These are phyloP conservation scores for Caenorhabditis elegans DNA, from an alignment of 1,140 invertebrate genomes.

Conservation along the genomic window DNA sequence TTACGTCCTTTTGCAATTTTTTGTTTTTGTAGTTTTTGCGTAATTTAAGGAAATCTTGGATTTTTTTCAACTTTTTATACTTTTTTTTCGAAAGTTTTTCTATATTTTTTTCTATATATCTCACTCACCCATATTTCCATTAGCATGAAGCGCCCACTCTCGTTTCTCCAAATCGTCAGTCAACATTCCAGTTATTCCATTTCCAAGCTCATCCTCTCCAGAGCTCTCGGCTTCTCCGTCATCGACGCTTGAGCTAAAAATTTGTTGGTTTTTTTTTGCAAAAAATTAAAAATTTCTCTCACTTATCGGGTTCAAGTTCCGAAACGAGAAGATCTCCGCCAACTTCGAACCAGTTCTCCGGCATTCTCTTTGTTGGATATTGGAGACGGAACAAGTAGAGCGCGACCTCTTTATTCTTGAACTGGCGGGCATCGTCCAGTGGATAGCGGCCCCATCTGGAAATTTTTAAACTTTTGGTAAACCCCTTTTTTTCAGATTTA, in stretches of 20 bases:
- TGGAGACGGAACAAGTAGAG: not conserved
- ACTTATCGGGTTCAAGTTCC: not conserved
- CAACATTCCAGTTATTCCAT: constrained; percentile 14
- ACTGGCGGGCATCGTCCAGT: constrained; percentile 61
- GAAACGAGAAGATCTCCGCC: not conserved
- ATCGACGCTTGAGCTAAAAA: not conserved
- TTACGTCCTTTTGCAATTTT: too few species aligned
- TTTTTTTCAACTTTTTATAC: too few species aligned
- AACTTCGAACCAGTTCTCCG: constrained; percentile 10
- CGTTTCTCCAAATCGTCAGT: constrained; percentile 11
- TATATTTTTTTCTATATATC: too few species aligned
- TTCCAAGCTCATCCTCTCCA: not conserved
- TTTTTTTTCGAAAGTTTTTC: too few species aligned
- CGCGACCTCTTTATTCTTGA: constrained; percentile 54
- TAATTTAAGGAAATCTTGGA: too few species aligned
- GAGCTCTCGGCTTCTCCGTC: not conserved
- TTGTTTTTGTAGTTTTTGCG: too few species aligned
- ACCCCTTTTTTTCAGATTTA: too few species aligned
- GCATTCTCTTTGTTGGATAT: constrained; percentile 1
- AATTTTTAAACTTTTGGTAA: not conserved
- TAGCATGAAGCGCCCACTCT: constrained; percentile 9
- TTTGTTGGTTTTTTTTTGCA: too few species aligned
- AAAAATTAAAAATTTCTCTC: not conserved
- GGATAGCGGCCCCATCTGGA: constrained; percentile 62
- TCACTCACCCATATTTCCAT: constrained; percentile 17